Evolutionary conservation across 2,888 invertebrate species (phyloP).

Genomic region (Lochmaea crataegi): DNA sequence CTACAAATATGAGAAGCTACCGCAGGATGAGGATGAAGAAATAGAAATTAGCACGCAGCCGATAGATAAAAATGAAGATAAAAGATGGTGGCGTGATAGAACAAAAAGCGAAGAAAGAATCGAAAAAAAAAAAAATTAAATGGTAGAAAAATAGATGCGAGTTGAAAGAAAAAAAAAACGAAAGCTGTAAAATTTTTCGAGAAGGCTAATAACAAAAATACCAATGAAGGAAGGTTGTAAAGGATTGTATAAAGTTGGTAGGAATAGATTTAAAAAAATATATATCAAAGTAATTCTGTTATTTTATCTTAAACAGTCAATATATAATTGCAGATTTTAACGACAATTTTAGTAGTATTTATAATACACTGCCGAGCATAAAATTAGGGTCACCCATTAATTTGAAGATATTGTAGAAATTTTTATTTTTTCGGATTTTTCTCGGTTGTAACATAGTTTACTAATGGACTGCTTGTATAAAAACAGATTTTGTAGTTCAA

Average conservation of each 20-base stretch:
- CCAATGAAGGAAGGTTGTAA: slow-evolving; percentile 37
- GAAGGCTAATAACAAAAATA: slow-evolving; percentile 38
- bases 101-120: slow-evolving; percentile 70
- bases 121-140: slow-evolving; percentile 83
- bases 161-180: slow-evolving; percentile 77
- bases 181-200: slow-evolving; percentile 39
- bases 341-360: too few relatives aligned
- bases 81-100: slow-evolving; percentile 63
- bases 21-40: slow-evolving; percentile 62
- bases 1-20: slow-evolving; percentile 69
- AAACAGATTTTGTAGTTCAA: too few relatives aligned
- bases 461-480: too few relatives aligned
- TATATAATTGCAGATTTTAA: too few relatives aligned
- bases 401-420: too few relatives aligned
- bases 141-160: slow-evolving; percentile 82
- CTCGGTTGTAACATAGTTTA: too few relatives aligned
- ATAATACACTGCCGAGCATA: too few relatives aligned
- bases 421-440: too few relatives aligned
- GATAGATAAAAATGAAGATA: slow-evolving; percentile 53
- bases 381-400: too few relatives aligned
- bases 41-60: slow-evolving; percentile 42
- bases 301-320: too few relatives aligned
- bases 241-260: background rate
- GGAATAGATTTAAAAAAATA: slow-evolving; percentile 1
- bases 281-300: slow-evolving; percentile 32